These are phyloP conservation scores for Epiblema foenella DNA, from an alignment of 2,888 invertebrate species.

Conservation along the genomic window DNA sequence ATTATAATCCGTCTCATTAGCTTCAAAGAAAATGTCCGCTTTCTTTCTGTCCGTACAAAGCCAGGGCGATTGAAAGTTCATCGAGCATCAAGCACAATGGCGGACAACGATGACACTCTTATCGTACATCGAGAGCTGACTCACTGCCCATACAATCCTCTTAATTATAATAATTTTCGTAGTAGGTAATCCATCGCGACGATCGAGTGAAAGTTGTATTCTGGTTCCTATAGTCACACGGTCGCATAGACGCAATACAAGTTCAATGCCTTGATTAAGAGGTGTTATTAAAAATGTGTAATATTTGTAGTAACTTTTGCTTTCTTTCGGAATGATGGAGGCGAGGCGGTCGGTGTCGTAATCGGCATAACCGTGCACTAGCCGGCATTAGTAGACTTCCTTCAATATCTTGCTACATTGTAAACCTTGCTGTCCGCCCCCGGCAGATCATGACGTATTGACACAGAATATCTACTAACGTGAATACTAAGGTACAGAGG, in stretches of 20 bases:
- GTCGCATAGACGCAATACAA: constrained; percentile 69
- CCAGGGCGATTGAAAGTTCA: constrained; percentile 73
- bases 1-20: constrained; percentile 75
- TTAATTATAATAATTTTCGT: constrained; percentile 80
- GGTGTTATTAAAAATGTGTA: constrained; percentile 74
- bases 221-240: constrained; percentile 75
- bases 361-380: constrained; percentile 58
- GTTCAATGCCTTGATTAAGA: constrained; percentile 83
- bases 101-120: constrained; percentile 72
- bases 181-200: constrained; percentile 65
- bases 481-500: too few relatives aligned
- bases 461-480: background rate
- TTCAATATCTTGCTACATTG: background rate
- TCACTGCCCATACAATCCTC: constrained; percentile 76
- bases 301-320: constrained; percentile 61
- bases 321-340: constrained; percentile 65
- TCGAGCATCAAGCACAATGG: constrained; percentile 62
- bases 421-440: constrained; percentile 18
- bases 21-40: constrained; percentile 71
- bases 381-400: constrained; percentile 19
- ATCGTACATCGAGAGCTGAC: constrained; percentile 75
- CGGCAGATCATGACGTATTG: constrained; percentile 24
- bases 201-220: constrained; percentile 81
- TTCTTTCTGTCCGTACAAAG: constrained; percentile 70
- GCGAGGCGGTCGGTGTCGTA: constrained; percentile 63